These are phyloP conservation scores for Trematomus bernacchii DNA, from an alignment of 2,797 vertebrate genomes.

Conservation along the genomic window DNA sequence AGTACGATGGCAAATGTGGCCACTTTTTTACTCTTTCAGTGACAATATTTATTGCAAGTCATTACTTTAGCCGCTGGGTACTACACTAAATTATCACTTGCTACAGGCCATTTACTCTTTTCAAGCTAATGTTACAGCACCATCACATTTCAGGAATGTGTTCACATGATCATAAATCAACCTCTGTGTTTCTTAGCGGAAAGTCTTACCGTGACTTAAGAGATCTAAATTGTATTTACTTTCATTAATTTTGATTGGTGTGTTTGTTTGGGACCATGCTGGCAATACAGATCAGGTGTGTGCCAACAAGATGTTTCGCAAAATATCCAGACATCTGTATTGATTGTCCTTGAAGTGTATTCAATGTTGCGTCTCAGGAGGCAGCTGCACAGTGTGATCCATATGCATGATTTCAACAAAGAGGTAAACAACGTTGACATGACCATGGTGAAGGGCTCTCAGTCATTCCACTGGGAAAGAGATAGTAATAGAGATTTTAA, in stretches of 20 bases:
- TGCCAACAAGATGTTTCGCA: conserved; percentile 13
- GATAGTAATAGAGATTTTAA: conserved; percentile 46
- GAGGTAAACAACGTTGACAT: conserved; percentile 61
- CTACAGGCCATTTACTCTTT: conserved; percentile 41
- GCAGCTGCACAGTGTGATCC: conserved; percentile 51
- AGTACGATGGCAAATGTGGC: conserved; percentile 4
- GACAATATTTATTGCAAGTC: conserved; percentile 39
- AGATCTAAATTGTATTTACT: conserved; percentile 33
- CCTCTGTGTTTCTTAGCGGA: conserved; percentile 31
- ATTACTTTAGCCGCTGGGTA: conserved; percentile 30
- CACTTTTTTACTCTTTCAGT: conserved; percentile 30
- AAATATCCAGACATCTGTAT: conserved; percentile 48
- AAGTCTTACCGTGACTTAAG: not conserved
- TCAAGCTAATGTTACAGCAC: conserved; percentile 34
- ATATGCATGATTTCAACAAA: conserved; percentile 59
- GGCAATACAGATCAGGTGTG: conserved; percentile 46
- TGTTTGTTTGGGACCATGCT: conserved; percentile 24
- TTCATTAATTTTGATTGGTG: conserved; percentile 26
- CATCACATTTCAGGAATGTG: conserved; percentile 40
- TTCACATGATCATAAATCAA: conserved; percentile 52
- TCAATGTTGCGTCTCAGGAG: conserved; percentile 49
- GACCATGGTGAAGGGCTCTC: conserved; percentile 35
- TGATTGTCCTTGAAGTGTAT: conserved; percentile 63
- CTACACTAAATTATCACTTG: conserved; percentile 42
- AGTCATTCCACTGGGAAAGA: conserved; percentile 39